Conservation (phyloP, 2,797 vertebrate species). For the Salmo trutta region DNA sequence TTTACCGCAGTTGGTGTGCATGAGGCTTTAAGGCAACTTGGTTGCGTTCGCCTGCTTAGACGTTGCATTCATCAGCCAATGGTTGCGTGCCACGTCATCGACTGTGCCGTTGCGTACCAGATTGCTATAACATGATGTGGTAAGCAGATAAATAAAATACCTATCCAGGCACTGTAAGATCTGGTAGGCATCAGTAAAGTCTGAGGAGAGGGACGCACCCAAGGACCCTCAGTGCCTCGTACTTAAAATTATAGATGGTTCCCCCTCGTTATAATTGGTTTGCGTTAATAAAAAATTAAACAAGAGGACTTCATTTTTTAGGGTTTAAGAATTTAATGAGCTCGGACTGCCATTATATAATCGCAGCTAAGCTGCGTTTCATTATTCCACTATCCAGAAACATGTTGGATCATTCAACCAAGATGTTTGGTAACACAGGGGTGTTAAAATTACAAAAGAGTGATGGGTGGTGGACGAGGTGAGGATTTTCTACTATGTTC, state of each 20-base stretch:
- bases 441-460: background rate
- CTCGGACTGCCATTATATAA: background rate
- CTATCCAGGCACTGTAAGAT: too few species aligned
- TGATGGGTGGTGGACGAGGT: background rate
- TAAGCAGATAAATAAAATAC: too few species aligned
- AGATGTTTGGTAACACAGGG: background rate
- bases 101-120: too few species aligned
- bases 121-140: too few species aligned
- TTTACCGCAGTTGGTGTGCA: too few species aligned
- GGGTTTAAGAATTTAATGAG: background rate
- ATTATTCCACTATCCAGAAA: constrained; percentile 1
- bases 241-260: background rate
- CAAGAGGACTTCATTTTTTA: background rate
- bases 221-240: background rate
- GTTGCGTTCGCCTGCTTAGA: background rate
- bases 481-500: background rate
- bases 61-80: too few species aligned
- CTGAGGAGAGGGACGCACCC: too few species aligned
- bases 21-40: too few species aligned
- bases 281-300: background rate
- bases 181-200: too few species aligned
- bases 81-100: too few species aligned
- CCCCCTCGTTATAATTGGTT: background rate
- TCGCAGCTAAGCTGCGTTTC: background rate
- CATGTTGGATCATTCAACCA: background rate